Percentiles rank a stretch among this genome's conserved stretches.
Conservation (phyloP, 1,140 invertebrate species). For the Sarcophaga peregrina region DNA sequence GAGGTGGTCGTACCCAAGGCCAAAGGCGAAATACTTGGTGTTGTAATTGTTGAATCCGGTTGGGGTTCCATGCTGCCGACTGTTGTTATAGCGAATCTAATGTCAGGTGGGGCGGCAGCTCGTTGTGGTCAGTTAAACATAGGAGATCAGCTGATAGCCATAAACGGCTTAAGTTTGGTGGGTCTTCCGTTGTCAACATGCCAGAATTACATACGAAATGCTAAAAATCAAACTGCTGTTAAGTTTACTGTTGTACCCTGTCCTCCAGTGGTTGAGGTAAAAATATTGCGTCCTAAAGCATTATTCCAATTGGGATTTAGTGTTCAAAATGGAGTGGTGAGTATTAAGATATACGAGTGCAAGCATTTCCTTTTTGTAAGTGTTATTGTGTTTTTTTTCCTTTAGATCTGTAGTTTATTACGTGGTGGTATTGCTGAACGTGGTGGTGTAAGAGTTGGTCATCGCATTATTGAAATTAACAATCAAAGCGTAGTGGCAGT, state of each 20-base stretch:
- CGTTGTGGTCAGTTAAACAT: conserved; percentile 98
- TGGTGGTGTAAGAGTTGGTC: conserved; percentile 97
- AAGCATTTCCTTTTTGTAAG: not conserved
- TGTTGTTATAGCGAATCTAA: conserved; percentile 97
- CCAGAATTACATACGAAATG: conserved; percentile 98
- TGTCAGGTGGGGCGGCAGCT: conserved; percentile 93
- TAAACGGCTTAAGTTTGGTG: conserved; percentile 98
- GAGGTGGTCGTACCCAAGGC: conserved; percentile 98
- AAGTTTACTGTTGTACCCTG: conserved; percentile 99
- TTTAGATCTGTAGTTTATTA: conserved; percentile 95
- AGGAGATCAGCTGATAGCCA: conserved; percentile 99
- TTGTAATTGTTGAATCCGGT: conserved; percentile 98
- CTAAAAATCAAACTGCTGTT: conserved; percentile 97
- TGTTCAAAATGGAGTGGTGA: conserved; percentile 99
- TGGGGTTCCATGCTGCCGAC: conserved; percentile 99
- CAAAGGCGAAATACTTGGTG: conserved; percentile 96
- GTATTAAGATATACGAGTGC: conserved; percentile 61
- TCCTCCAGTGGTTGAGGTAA: conserved; percentile 98
- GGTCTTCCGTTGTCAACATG: conserved; percentile 97
- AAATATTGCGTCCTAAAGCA: conserved; percentile 98
- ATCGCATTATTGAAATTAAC: conserved; percentile 99
- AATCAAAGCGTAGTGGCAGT: conserved; percentile 99
- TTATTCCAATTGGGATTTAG: conserved; percentile 99
- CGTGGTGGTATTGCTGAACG: conserved; percentile 98
- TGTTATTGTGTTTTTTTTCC: conserved; percentile 78